These are phyloP conservation scores for Phortica okadai DNA, from an alignment of 2,888 invertebrate genomes.

Conservation along the genomic window DNA sequence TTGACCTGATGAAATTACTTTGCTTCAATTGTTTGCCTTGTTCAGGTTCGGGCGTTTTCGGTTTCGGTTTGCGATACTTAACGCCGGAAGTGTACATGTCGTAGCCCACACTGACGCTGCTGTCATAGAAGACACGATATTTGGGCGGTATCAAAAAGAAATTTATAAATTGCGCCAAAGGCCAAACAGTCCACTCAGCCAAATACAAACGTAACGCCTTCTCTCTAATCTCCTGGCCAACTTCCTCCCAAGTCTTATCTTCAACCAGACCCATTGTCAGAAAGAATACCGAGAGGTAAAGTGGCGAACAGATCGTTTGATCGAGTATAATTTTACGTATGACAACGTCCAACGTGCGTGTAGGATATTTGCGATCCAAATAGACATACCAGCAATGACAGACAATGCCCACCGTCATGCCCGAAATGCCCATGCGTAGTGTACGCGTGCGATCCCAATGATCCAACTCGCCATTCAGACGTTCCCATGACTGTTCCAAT, in stretches of 20 bases:
- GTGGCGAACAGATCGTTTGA: slow-evolving; percentile 88
- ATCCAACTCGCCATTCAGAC: slow-evolving; percentile 77
- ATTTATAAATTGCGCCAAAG: slow-evolving; percentile 91
- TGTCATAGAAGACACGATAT: slow-evolving; percentile 91
- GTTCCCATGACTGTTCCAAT: slow-evolving; percentile 87
- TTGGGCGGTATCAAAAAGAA: slow-evolving; percentile 88
- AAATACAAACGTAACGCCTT: slow-evolving; percentile 86
- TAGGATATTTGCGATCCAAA: slow-evolving; percentile 84
- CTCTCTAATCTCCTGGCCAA: slow-evolving; percentile 81
- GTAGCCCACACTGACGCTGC: slow-evolving; percentile 87
- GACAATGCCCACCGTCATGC: slow-evolving; percentile 85
- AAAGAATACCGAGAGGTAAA: slow-evolving; percentile 86
- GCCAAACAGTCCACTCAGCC: slow-evolving; percentile 95
- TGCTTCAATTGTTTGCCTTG: background rate
- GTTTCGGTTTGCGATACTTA: slow-evolving; percentile 77
- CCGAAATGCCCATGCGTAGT: slow-evolving; percentile 85
- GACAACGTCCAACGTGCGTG: slow-evolving; percentile 80
- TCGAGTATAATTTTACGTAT: slow-evolving; percentile 87
- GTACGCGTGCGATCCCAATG: slow-evolving; percentile 81
- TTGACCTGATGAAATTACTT: no score
- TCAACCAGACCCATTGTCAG: slow-evolving; percentile 85
- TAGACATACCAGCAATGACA: slow-evolving; percentile 91
- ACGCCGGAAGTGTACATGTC: slow-evolving; percentile 89
- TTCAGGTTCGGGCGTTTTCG: background rate
- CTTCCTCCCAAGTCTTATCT: slow-evolving; percentile 79